Conservation (phyloP, 1,140 invertebrate genomes). For the Neelides sp. region DNA sequence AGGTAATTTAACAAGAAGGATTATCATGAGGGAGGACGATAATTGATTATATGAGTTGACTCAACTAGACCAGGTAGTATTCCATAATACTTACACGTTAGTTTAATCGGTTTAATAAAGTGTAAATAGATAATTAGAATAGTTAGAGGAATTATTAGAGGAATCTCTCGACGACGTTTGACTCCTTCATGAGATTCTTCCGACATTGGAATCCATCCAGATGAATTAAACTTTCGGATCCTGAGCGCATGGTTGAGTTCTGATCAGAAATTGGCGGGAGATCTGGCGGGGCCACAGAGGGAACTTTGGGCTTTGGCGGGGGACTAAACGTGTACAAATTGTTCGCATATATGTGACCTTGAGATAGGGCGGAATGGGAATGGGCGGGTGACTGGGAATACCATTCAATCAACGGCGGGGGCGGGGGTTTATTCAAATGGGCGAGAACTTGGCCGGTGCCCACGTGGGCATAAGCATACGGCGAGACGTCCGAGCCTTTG, state of each 20-base stretch:
- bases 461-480: slow-evolving; percentile 30
- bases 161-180: slow-evolving; percentile 30
- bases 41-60: too few species aligned
- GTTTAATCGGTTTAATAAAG: too few species aligned
- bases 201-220: slow-evolving; percentile 30
- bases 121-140: slow-evolving; percentile 1
- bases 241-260: slow-evolving; percentile 14
- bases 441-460: slow-evolving; percentile 12
- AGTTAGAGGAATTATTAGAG: too few species aligned
- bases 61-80: too few species aligned
- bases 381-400: slow-evolving; percentile 22
- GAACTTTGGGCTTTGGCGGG: slow-evolving; percentile 11
- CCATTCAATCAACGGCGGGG: slow-evolving; percentile 29
- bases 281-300: background rate
- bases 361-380: background rate
- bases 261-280: background rate
- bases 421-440: slow-evolving; percentile 2
- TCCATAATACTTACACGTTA: too few species aligned
- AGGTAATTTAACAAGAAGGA: too few species aligned
- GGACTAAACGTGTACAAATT: slow-evolving; percentile 27
- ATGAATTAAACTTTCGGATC: slow-evolving; percentile 27
- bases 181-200: slow-evolving; percentile 25
- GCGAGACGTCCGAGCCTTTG: slow-evolving; percentile 31
- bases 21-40: too few species aligned
- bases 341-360: slow-evolving; percentile 23